Percentiles rank a stretch among this genome's conserved stretches.
Evolutionary conservation across 2,888 invertebrate species (phyloP).

Genomic region (Parnassius smintheus): DNA sequence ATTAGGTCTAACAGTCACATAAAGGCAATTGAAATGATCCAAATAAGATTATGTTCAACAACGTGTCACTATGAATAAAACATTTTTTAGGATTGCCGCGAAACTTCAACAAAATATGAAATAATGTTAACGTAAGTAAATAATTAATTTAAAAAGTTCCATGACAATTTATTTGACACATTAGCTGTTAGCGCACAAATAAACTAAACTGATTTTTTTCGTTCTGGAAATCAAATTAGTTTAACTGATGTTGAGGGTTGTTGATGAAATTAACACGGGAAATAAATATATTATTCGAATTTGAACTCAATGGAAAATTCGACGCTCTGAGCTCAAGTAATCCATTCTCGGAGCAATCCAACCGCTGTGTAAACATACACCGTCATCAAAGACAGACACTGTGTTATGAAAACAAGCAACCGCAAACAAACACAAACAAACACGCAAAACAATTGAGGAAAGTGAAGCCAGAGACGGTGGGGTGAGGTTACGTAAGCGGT

Average conservation of each 20-base stretch:
- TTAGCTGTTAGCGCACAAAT: no score
- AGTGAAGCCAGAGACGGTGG: constrained; percentile 45
- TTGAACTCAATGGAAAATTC: constrained; percentile 15
- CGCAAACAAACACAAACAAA: constrained; percentile 74
- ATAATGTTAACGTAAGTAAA: no score
- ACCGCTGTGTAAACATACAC: constrained; percentile 65
- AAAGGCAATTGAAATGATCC: no score
- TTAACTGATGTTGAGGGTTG: not conserved
- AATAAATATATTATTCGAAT: constrained; percentile 1
- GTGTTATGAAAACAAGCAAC: constrained; percentile 78
- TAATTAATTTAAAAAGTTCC: no score
- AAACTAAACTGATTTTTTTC: no score
- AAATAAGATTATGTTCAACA: no score
- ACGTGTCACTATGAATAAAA: no score
- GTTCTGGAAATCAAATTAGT: not conserved
- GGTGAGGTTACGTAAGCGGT: constrained; percentile 41
- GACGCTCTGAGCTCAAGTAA: constrained; percentile 56
- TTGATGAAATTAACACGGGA: no score
- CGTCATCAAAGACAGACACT: constrained; percentile 74
- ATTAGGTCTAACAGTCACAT: no score
- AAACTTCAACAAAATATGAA: no score
- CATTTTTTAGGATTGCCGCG: no score
- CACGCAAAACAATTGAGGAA: constrained; percentile 75
- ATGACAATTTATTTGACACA: no score
- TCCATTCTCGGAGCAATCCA: constrained; percentile 56